Conservation (phyloP, 2,888 invertebrate genomes). For the Tupiocoris notatus region DNA sequence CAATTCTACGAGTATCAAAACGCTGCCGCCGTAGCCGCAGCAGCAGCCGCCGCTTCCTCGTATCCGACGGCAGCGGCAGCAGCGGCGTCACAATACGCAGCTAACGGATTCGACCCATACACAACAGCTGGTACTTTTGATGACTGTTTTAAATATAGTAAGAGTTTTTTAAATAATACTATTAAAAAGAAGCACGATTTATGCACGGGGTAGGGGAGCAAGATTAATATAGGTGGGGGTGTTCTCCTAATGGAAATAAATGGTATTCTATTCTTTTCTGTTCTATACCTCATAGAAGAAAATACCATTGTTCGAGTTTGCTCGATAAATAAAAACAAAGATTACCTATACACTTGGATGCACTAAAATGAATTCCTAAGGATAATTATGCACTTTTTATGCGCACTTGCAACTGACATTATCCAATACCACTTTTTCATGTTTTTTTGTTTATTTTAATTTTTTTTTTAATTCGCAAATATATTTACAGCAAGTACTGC, state of each 20-base stretch:
- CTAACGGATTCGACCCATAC: slow-evolving; percentile 72
- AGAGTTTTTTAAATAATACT: neutral
- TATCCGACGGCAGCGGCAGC: slow-evolving; percentile 60
- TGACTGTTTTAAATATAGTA: neutral
- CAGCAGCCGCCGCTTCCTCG: slow-evolving; percentile 63
- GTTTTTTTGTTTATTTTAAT: neutral
- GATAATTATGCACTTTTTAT: no score
- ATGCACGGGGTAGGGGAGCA: neutral
- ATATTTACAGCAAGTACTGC: neutral
- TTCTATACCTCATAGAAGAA: no score
- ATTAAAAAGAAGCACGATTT: slow-evolving; percentile 1
- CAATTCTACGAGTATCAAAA: slow-evolving; percentile 80
- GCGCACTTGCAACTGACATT: no score
- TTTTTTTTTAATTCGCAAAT: no score
- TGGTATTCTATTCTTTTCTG: no score
- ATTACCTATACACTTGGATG: no score
- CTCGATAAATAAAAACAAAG: no score
- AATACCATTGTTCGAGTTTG: no score
- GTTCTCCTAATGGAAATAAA: no score
- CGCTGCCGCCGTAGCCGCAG: slow-evolving; percentile 66
- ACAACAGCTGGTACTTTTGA: slow-evolving; percentile 61
- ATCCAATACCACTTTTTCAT: no score
- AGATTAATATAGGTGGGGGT: no score
- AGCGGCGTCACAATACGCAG: slow-evolving; percentile 53
- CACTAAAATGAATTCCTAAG: no score